These are phyloP conservation scores for Odocoileus hemionus DNA, from an alignment of 2,113 vertebrate genomes.

Conservation along the genomic window DNA sequence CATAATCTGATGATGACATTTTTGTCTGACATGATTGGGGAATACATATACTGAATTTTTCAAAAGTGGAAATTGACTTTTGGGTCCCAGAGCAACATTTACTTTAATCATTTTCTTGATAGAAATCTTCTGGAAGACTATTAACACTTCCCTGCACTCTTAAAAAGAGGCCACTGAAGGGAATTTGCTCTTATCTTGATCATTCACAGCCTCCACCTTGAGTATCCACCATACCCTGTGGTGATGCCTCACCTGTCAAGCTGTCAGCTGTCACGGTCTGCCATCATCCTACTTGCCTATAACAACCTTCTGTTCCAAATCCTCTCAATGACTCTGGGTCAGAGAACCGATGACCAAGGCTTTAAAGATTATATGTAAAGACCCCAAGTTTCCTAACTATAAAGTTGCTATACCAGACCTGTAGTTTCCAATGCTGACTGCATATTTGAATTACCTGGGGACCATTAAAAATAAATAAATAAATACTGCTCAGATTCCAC, in stretches of 20 bases:
- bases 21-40: neutral
- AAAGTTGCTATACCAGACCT: neutral
- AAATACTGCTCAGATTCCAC: neutral
- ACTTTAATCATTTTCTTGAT: conserved; percentile 49
- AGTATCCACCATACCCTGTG: neutral
- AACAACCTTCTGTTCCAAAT: conserved; percentile 1
- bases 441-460: neutral
- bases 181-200: conserved; percentile 22
- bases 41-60: neutral
- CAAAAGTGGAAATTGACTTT: conserved; percentile 11
- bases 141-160: neutral
- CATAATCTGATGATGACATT: neutral
- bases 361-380: conserved; percentile 31
- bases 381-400: neutral
- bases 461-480: neutral
- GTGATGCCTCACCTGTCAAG: neutral
- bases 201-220: neutral
- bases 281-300: neutral
- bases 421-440: neutral
- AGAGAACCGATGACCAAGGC: neutral
- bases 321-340: neutral
- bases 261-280: neutral
- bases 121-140: conserved; percentile 43
- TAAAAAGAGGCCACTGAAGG: neutral
- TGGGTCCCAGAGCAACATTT: neutral